Conservation (phyloP, 2,113 vertebrate species). For the Callithrix jacchus region DNA sequence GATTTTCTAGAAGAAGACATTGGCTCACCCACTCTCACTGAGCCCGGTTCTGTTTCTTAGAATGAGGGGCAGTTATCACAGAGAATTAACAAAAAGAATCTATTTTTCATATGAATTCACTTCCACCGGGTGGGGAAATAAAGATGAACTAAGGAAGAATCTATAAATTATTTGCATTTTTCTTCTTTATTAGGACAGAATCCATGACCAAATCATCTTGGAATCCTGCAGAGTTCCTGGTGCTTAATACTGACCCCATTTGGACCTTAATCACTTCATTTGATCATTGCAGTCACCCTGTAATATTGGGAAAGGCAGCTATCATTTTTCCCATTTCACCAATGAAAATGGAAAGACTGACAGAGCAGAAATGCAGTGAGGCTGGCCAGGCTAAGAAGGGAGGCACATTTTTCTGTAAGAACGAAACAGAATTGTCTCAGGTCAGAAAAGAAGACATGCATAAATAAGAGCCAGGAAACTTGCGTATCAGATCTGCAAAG, state of each 20-base stretch:
- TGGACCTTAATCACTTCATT: neutral
- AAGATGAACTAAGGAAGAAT: neutral
- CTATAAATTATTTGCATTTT: neutral
- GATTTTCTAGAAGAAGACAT: neutral
- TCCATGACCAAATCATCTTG: fast-evolving
- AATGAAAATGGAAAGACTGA: neutral
- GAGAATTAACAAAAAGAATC: neutral
- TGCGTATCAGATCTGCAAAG: neutral
- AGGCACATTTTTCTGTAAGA: neutral
- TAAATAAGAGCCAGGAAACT: neutral
- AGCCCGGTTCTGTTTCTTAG: neutral
- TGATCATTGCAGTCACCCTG: neutral
- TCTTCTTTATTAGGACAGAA: neutral
- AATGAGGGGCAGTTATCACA: no score
- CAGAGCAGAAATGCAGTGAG: neutral
- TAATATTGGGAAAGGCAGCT: neutral
- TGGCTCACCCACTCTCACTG: neutral
- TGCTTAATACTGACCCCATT: neutral
- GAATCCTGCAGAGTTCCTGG: neutral
- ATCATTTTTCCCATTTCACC: neutral
- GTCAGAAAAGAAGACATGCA: neutral
- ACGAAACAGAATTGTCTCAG: neutral
- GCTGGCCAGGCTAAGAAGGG: neutral
- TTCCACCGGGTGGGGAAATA: no score
- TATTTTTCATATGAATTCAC: neutral